A percentile compares a stretch with the other conserved stretches of the same genome.
These are phyloP conservation scores for Holacanthella duospinosa DNA, from an alignment of 2,888 invertebrate species.

Conservation along the genomic window DNA sequence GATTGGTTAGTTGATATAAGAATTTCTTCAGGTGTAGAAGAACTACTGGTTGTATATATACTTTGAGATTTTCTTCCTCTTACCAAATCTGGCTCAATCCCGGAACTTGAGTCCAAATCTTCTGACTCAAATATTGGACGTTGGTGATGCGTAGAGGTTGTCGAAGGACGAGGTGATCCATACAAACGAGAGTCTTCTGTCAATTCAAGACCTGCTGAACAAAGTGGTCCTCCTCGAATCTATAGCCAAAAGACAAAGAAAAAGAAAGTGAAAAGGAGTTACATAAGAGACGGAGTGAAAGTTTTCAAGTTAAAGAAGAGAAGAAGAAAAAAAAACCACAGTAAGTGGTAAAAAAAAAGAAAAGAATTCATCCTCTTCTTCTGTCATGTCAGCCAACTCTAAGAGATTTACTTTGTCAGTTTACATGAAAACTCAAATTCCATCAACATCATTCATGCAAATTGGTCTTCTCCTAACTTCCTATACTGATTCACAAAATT, in stretches of 20 bases:
- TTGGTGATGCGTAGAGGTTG: background rate
- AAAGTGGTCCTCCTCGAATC: background rate
- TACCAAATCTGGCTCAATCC: background rate
- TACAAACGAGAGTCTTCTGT: background rate
- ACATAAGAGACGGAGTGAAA: background rate
- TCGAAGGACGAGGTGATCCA: background rate
- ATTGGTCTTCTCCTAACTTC: background rate
- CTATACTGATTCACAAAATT: too few relatives aligned
- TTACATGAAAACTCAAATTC: conserved; percentile 4
- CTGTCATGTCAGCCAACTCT: background rate
- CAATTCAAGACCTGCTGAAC: background rate
- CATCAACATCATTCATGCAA: background rate
- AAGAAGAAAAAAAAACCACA: background rate
- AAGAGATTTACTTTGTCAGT: background rate
- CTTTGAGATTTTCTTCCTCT: background rate
- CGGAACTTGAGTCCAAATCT: background rate
- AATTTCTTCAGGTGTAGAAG: background rate
- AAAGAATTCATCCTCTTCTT: background rate
- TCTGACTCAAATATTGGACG: background rate
- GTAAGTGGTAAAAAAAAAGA: too few relatives aligned
- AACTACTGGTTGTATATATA: background rate
- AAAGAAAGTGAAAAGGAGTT: background rate
- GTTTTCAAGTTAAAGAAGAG: too few relatives aligned
- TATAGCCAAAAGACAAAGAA: background rate
- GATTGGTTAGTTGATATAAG: background rate